Evolutionary conservation across 2,888 invertebrate species (phyloP).

Genomic region (Tetanocera ferruginea): DNA sequence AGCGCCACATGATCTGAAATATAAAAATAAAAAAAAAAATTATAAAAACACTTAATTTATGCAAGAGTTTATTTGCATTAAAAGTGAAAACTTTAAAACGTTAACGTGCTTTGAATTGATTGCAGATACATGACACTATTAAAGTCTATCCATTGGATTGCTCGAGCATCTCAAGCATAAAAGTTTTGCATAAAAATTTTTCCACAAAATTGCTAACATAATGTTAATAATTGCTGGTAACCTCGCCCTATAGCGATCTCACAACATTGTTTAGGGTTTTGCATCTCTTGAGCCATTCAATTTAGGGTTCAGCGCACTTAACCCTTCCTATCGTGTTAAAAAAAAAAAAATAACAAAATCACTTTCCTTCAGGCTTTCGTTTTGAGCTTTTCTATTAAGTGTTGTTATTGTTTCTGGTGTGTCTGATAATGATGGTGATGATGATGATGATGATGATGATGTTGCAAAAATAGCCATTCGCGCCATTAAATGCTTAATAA

Average conservation of each 20-base stretch:
- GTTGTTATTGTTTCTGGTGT: neutral
- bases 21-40: slow-evolving; percentile 25
- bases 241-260: neutral
- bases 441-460: neutral
- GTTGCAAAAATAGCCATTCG: neutral
- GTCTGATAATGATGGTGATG: neutral
- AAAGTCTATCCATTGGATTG: too few species aligned
- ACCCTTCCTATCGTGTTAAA: slow-evolving; percentile 48
- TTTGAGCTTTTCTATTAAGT: neutral
- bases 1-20: slow-evolving; percentile 36
- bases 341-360: neutral
- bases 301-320: slow-evolving; percentile 51
- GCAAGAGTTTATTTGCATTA: neutral
- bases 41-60: neutral
- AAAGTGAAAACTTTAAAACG: neutral
- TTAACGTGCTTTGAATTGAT: neutral
- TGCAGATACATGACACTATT: too few species aligned
- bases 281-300: neutral
- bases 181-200: too few species aligned
- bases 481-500: slow-evolving; percentile 15
- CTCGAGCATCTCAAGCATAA: too few species aligned
- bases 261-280: neutral
- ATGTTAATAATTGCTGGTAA: too few species aligned
- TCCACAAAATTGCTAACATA: too few species aligned
- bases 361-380: slow-evolving; percentile 21